phyloP scores from a whole-genome alignment of 2,113 vertebrate genomes.

The Ciconia stormi region DNA sequence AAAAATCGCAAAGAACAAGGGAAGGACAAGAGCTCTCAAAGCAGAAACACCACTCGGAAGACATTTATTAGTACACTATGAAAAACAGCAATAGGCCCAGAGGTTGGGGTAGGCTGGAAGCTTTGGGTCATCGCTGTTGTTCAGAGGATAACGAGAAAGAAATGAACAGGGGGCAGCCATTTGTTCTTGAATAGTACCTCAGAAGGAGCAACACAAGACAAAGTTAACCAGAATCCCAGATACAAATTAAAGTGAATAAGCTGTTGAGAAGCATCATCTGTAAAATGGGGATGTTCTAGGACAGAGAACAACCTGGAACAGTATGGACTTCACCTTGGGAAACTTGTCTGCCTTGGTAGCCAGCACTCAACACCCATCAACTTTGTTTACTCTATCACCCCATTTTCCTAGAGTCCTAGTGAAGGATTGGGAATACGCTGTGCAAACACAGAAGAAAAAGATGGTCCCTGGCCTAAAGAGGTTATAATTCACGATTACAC shows the following conservation, averaged over 20 bases:
- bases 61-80: background rate
- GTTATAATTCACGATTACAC: background rate
- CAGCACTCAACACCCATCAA: background rate
- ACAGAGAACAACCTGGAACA: background rate
- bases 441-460: background rate
- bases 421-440: background rate
- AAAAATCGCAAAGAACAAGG: background rate
- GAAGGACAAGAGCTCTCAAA: background rate
- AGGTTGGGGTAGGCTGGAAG: background rate
- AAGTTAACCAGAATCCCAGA: background rate
- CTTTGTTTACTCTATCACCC: background rate
- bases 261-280: background rate
- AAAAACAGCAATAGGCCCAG: background rate
- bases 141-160: background rate
- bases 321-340: background rate
- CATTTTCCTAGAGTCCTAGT: background rate
- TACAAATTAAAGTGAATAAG: background rate
- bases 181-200: background rate
- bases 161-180: background rate
- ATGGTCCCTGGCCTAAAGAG: background rate
- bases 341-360: background rate
- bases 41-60: background rate
- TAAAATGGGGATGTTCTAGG: background rate
- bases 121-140: background rate
- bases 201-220: background rate